Conservation (phyloP, 2,888 invertebrate species). For the Conomelus anceps region DNA sequence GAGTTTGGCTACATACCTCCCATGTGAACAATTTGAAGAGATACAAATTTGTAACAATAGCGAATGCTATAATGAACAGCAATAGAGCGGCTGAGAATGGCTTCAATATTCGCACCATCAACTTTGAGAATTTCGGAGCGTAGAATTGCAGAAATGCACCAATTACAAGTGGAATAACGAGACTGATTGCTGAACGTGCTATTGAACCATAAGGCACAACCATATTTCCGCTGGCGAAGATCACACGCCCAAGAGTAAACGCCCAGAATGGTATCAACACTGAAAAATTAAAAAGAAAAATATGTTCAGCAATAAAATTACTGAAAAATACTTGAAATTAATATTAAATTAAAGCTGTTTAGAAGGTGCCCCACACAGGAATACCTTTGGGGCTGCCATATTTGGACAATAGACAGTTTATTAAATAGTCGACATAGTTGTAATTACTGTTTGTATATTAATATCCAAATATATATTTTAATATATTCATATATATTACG, state of each 20-base stretch:
- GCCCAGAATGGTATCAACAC: conserved; percentile 87
- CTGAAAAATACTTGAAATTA: background rate
- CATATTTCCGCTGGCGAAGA: conserved; percentile 61
- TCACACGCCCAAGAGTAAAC: conserved; percentile 71
- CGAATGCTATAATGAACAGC: conserved; percentile 77
- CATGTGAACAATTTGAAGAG: conserved; percentile 82
- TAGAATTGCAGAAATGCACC: conserved; percentile 56
- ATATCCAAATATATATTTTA: too few relatives aligned
- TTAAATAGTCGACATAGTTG: too few relatives aligned
- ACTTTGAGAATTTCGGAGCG: conserved; percentile 48
- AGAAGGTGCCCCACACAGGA: too few relatives aligned
- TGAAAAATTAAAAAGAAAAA: conserved; percentile 38
- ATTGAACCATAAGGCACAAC: conserved; percentile 73
- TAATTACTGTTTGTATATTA: too few relatives aligned
- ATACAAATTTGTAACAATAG: conserved; percentile 81
- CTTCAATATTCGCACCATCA: conserved; percentile 74
- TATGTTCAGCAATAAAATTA: background rate
- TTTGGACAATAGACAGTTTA: too few relatives aligned
- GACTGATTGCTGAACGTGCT: conserved; percentile 61
- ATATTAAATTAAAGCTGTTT: too few relatives aligned
- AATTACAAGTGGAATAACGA: conserved; percentile 69
- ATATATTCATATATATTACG: too few relatives aligned
- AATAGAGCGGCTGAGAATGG: conserved; percentile 74
- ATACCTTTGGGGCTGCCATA: too few relatives aligned
- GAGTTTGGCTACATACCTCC: conserved; percentile 55